These are phyloP conservation scores for Entosphenus tridentatus DNA, from an alignment of 2,113 vertebrate species.

Conservation along the genomic window DNA sequence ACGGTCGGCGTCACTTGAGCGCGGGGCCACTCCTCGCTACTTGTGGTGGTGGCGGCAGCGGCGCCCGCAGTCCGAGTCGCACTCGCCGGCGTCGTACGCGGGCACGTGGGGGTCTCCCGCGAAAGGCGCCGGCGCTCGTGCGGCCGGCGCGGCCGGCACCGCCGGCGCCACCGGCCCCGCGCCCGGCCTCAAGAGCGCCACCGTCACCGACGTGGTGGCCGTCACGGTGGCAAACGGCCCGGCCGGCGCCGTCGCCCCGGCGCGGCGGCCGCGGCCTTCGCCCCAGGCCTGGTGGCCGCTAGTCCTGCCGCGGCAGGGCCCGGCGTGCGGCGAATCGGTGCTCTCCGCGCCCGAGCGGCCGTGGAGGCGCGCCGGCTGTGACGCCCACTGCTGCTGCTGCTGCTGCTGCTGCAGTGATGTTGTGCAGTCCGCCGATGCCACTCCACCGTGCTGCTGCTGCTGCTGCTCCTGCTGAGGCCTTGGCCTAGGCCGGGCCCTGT, in stretches of 20 bases:
- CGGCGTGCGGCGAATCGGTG: slow-evolving; percentile 22
- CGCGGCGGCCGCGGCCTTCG: slow-evolving; percentile 24
- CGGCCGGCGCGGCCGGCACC: no score
- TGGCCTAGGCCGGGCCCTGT: slow-evolving; percentile 16
- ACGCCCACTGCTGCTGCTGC: slow-evolving; percentile 15
- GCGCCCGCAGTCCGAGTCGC: no score
- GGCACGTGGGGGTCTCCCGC: no score
- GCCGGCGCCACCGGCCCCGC: no score
- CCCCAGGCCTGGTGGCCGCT: slow-evolving; percentile 15
- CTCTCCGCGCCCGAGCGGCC: slow-evolving; percentile 19
- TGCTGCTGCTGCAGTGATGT: slow-evolving; percentile 12
- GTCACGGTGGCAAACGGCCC: slow-evolving; percentile 50
- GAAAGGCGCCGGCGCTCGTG: no score
- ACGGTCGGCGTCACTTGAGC: no score
- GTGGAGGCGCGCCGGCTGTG: slow-evolving; percentile 20
- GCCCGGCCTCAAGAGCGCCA: slow-evolving; percentile 21
- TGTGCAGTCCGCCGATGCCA: neutral
- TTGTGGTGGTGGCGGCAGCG: no score
- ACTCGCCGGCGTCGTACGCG: no score
- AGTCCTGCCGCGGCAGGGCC: slow-evolving; percentile 15
- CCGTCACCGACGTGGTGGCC: slow-evolving; percentile 65
- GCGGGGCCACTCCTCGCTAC: no score
- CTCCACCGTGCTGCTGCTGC: slow-evolving; percentile 9
- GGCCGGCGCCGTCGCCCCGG: slow-evolving; percentile 31
- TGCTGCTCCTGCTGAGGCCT: slow-evolving; percentile 21